Conservation (phyloP, 1,140 invertebrate genomes). For the Drosophila ambigua region DNA sequence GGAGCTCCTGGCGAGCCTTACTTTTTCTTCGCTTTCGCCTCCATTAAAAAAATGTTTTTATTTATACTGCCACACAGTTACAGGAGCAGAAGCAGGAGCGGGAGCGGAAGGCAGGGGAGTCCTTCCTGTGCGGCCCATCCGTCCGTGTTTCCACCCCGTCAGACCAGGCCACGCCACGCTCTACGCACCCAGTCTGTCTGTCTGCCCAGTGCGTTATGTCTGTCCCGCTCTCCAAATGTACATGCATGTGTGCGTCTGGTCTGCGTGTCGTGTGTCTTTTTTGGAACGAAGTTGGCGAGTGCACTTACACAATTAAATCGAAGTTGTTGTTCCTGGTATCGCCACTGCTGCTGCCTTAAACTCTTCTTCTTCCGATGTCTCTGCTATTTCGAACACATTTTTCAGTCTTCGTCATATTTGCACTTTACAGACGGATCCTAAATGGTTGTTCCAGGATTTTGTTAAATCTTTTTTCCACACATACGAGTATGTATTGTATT, state of each 20-base stretch:
- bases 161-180: constrained; percentile 16
- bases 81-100: too few species aligned
- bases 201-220: constrained; percentile 33
- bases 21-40: not conserved
- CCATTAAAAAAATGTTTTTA: constrained; percentile 29
- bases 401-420: constrained; percentile 35
- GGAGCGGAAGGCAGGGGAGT: too few species aligned
- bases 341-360: constrained; percentile 6
- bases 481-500: too few species aligned
- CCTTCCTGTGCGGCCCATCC: not conserved
- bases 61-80: constrained; percentile 16
- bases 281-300: constrained; percentile 31
- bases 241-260: constrained; percentile 1
- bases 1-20: not conserved
- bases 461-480: constrained; percentile 15
- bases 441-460: not conserved
- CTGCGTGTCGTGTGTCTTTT: constrained; percentile 9
- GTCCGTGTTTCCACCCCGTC: not conserved
- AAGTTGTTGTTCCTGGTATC: constrained; percentile 24
- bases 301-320: constrained; percentile 46
- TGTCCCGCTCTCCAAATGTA: constrained; percentile 14
- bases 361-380: constrained; percentile 7
- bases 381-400: constrained; percentile 21
- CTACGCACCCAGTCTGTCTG: constrained; percentile 59
- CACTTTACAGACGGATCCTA: not conserved